Percentiles rank a stretch among this genome's conserved stretches.
These are phyloP conservation scores for Erythrocercus mccallii DNA, from an alignment of 2,113 vertebrate species.

Conservation along the genomic window DNA sequence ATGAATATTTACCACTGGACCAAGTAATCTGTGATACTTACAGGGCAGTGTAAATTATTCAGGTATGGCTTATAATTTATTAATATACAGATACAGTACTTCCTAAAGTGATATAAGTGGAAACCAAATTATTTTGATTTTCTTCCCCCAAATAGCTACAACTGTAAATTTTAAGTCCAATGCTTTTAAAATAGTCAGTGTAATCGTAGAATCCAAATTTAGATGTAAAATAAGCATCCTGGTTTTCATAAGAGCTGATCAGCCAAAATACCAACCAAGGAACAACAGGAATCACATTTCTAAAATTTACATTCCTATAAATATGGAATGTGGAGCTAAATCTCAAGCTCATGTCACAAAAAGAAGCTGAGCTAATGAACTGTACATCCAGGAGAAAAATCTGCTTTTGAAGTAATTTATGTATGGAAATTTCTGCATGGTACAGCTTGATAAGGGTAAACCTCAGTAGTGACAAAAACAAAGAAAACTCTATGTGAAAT, in stretches of 20 bases:
- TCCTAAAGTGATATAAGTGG: not conserved
- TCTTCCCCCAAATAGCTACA: not conserved
- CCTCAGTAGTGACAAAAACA: not conserved
- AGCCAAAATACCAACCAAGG: not conserved
- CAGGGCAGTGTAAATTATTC: conserved; percentile 10
- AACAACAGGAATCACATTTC: conserved; percentile 19
- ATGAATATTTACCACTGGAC: not conserved
- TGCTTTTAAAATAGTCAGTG: not conserved
- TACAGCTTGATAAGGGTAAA: conserved; percentile 21
- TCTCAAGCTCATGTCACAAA: not conserved
- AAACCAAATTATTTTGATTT: not conserved
- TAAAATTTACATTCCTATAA: conserved; percentile 31
- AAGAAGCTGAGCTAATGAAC: conserved; percentile 25
- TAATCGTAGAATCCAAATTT: not conserved
- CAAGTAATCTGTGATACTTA: not conserved
- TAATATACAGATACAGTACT: not conserved
- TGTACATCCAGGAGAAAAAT: conserved; percentile 34
- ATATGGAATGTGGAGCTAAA: not conserved
- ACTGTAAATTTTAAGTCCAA: not conserved
- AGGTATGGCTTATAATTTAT: not conserved
- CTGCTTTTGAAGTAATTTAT: conserved; percentile 28
- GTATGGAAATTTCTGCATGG: conserved; percentile 30
- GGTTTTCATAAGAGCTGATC: not conserved
- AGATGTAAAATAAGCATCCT: not conserved
- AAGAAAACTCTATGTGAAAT: not conserved